Evolutionary conservation across 2,797 vertebrate genomes (phyloP), one percentile per base, ranked within the genome.

Genomic region (Mergus octosetaceus): DNA sequence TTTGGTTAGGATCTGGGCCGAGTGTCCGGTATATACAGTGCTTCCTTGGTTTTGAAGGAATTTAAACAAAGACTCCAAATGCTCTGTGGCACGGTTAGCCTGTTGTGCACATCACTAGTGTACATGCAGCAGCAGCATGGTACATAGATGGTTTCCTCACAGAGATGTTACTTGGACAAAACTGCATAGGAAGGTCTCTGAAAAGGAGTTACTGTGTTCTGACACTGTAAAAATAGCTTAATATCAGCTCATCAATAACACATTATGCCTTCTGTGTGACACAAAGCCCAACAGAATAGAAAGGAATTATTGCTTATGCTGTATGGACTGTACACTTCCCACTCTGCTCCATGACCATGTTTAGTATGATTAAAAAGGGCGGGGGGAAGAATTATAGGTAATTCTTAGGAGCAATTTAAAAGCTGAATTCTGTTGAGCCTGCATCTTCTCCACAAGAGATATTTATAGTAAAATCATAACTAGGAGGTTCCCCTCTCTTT

Each of bases 391-490:
- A 74, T 62, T 77, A 16, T 74, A 90, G 89, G 97, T 96, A 87
- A 93, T 76, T 95, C 85, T 79, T 91, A 53, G 90, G 92, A 89
- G 93, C 75, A 77, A 64, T 89, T 96, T 87, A 81, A 96, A 93
- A 93, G 73, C 95, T 87, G 88, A 90, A 87, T 97, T 91, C 93
- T 86, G 70, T 93, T 84, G 92, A 95, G 75, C 77, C 57, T 73
- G 88, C 95, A 86, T 95, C 96, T 95, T 87, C 92, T 93, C 76
- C 54, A 25, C 71, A 53, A 82, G 89, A 89, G 89, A 75, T 77
- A 94, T 96, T 97, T 95, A 86, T 90, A 94, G 94, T 86, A 89
- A 96, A 96, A 93, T 88, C 57, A 69, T 96, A 97, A 96, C 94
- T 66, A 95, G 92, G 90, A 95, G 87, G 91, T 87, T 92, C 53